A percentile compares a stretch with the other conserved stretches of the same genome.
Evolutionary conservation across 2,888 invertebrate species (phyloP).

Genomic region (Tolmerus cingulatus): DNA sequence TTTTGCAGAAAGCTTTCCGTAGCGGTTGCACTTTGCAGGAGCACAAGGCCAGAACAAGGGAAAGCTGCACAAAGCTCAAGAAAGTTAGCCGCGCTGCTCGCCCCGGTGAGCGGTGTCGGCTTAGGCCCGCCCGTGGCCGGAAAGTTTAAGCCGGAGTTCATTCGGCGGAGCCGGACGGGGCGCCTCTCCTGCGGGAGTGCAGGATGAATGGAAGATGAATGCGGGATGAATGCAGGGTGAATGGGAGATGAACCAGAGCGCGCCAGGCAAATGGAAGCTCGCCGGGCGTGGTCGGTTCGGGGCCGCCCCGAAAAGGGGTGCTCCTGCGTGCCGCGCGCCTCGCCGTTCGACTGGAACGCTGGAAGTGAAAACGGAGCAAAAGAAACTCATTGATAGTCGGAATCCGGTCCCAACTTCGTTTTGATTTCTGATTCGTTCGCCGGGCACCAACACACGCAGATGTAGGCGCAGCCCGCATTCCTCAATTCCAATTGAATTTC

Average conservation of each 20-base stretch:
- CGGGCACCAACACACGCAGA: constrained; percentile 32
- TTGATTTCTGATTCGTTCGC: constrained; percentile 49
- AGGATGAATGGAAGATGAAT: background rate
- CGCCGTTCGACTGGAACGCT: background rate
- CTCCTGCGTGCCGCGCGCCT: background rate
- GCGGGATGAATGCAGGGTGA: too few species aligned
- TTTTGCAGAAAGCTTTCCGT: background rate
- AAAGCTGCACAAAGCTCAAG: background rate
- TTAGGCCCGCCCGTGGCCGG: background rate
- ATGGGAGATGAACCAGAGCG: background rate
- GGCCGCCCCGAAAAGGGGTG: background rate
- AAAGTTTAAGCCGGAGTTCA: background rate
- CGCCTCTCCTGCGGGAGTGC: too few species aligned
- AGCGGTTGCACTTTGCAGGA: background rate
- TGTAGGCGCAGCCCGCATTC: constrained; percentile 41
- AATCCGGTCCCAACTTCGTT: constrained; percentile 29
- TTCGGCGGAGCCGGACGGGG: background rate
- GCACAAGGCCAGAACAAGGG: background rate
- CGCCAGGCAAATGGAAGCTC: background rate
- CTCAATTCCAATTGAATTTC: constrained; percentile 41
- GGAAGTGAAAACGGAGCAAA: background rate
- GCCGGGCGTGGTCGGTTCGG: background rate
- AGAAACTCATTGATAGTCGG: constrained; percentile 6
- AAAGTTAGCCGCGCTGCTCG: background rate
- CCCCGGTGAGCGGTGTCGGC: background rate